Evolutionary conservation across 2,113 vertebrate genomes (phyloP), one percentile per base, ranked within the genome.

Genomic region (Tetraodon nigroviridis): DNA sequence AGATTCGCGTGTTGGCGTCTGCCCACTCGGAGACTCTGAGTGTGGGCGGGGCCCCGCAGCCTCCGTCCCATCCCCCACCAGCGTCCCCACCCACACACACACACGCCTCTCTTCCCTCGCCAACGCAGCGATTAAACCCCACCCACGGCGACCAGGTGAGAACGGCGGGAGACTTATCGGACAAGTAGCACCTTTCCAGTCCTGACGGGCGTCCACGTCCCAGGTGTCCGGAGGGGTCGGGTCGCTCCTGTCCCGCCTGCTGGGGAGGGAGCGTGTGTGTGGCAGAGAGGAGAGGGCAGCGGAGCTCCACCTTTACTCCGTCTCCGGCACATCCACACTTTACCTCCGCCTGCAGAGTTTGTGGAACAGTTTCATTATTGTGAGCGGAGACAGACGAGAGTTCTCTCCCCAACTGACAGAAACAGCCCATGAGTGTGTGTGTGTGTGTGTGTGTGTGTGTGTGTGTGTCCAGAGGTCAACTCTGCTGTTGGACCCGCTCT

Each of bases 351-450:
- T 92, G 5, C 87, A 86, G 72, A 90, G 82, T 71, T 73, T 67
- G 0, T 92, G 90, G 90, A 90, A 69, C 85, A 89, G 87, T 51
- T 89, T 80, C 51, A 69, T 90, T 2, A 90, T 90, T 5, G 90
- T 92, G 81, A 76, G 89, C 55, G 7, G 20, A 1, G 6, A 16
- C 1, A 14, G 29, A 18, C 17, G 22, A 29, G 50, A 27, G n/a
- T 19, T 12, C 7, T 11, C 32, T 37, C 32, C 32, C 32, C 8
- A 32, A 32, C 1, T 6, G n/a, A n/a, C n/a, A n/a, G n/a, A n/a
- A n/a, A n/a, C n/a, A n/a, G n/a, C n/a, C n/a, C n/a, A n/a, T 66
- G 40, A 71, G 41, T 69, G 37, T 71, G 24, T 60, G n/a, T 71
- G 58, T 52, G 27, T 58, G 59, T 69, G 29, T 76, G n/a, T 66